Percentiles rank a stretch among this genome's conserved stretches.
Evolutionary conservation across 2,797 vertebrate genomes (phyloP).

Genomic region (Xiphophorus birchmanni): DNA sequence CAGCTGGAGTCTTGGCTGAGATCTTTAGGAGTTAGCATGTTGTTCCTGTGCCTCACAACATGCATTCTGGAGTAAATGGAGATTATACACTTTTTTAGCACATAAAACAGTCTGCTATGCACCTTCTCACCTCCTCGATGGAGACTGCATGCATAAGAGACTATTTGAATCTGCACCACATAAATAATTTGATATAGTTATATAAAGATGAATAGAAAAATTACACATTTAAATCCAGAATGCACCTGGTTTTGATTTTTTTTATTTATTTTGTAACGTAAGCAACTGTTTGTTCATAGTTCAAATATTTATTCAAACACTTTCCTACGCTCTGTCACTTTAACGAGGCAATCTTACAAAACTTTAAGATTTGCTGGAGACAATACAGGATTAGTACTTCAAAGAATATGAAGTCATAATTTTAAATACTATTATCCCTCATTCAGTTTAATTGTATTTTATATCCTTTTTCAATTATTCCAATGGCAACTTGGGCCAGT

Average conservation of each 20-base stretch:
- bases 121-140: not conserved
- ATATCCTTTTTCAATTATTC: not conserved
- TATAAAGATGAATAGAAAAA: not conserved
- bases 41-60: not conserved
- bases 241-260: not conserved
- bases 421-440: not conserved
- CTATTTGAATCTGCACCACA: not conserved
- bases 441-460: not conserved
- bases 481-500: not conserved
- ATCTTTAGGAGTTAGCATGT: not conserved
- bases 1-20: conserved; percentile 1
- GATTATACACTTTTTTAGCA: not conserved
- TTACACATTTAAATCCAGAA: not conserved
- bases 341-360: not conserved
- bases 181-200: not conserved
- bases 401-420: not conserved
- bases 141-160: not conserved
- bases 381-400: not conserved
- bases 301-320: not conserved
- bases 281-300: not conserved
- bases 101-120: not conserved
- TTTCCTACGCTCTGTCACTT: not conserved
- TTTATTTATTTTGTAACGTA: not conserved
- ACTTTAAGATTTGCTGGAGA: not conserved
- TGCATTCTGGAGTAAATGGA: not conserved